Evolutionary conservation across 2,113 vertebrate species (phyloP).

Genomic region (Tupaia chinensis): DNA sequence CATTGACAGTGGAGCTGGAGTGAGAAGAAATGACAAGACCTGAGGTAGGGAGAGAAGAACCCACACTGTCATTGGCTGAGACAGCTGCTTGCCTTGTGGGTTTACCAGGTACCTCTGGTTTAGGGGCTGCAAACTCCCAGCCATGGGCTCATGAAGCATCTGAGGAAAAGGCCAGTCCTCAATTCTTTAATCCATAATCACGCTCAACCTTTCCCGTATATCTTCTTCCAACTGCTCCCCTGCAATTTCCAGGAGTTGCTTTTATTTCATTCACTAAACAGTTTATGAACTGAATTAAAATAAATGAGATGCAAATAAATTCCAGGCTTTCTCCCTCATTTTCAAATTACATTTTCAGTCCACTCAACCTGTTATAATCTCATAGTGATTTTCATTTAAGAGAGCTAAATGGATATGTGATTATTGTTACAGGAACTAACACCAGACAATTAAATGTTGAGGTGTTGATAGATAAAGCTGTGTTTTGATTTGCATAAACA

Average conservation of each 20-base stretch:
- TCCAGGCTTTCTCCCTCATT: slow-evolving; percentile 88
- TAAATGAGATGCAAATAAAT: slow-evolving; percentile 91
- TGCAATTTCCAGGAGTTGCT: slow-evolving; percentile 45
- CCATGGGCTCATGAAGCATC: not conserved
- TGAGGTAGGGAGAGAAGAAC: not conserved
- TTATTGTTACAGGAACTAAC: slow-evolving; percentile 92
- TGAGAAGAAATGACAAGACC: not conserved
- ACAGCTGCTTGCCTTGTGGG: not conserved
- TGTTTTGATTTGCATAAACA: slow-evolving; percentile 92
- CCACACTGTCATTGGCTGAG: accelerated
- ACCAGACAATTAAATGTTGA: slow-evolving; percentile 92
- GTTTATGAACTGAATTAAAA: slow-evolving; percentile 86
- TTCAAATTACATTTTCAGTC: slow-evolving; percentile 92
- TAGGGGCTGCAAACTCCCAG: not conserved
- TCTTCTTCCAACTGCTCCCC: slow-evolving; percentile 65
- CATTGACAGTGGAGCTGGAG: not conserved
- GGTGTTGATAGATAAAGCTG: slow-evolving; percentile 91
- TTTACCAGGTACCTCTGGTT: not conserved
- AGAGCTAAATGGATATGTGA: slow-evolving; percentile 92
- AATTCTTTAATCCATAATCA: not conserved
- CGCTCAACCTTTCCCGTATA: not conserved
- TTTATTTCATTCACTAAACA: slow-evolving; percentile 82
- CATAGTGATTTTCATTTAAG: slow-evolving; percentile 92
- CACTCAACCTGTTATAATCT: slow-evolving; percentile 93
- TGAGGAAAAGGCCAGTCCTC: not conserved